Evolutionary conservation across 2,888 invertebrate species (phyloP).

Genomic region (Caenorhabditis panamensis): DNA sequence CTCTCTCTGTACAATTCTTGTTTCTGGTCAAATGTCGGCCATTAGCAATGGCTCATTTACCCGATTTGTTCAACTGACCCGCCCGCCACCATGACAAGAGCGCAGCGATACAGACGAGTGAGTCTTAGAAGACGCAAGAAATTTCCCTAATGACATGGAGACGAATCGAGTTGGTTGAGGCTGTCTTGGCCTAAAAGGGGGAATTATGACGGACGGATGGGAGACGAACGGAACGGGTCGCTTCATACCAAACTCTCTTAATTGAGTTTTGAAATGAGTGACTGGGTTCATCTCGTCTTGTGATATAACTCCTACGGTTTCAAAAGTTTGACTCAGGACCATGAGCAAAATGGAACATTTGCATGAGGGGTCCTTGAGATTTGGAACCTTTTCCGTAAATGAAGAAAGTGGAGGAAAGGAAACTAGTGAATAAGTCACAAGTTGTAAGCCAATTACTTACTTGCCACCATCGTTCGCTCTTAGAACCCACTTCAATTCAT

Average conservation of each 20-base stretch:
- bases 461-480: slow-evolving; percentile 40
- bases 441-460: slow-evolving; percentile 56
- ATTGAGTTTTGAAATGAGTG: background rate
- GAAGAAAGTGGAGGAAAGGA: background rate
- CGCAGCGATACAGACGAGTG: slow-evolving; percentile 45
- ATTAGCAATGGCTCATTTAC: slow-evolving; percentile 59
- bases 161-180: background rate
- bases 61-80: slow-evolving; percentile 40
- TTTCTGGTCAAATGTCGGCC: slow-evolving; percentile 45
- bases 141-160: slow-evolving; percentile 28
- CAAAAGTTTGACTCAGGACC: too few relatives aligned
- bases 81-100: slow-evolving; percentile 34
- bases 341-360: too few relatives aligned
- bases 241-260: background rate
- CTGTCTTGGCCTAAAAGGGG: background rate
- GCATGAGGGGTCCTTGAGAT: slow-evolving; percentile 5
- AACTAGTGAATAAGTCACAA: slow-evolving; percentile 57
- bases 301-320: too few relatives aligned
- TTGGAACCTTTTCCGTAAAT: slow-evolving; percentile 14
- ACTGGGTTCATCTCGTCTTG: slow-evolving; percentile 5
- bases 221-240: background rate
- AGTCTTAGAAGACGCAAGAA: slow-evolving; percentile 14
- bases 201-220: background rate
- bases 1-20: slow-evolving; percentile 35
- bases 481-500: slow-evolving; percentile 52